Percentiles rank a stretch among this genome's conserved stretches.
phyloP scores from a whole-genome alignment of 2,113 vertebrate genomes.

The Rhadina sibilatrix region DNA sequence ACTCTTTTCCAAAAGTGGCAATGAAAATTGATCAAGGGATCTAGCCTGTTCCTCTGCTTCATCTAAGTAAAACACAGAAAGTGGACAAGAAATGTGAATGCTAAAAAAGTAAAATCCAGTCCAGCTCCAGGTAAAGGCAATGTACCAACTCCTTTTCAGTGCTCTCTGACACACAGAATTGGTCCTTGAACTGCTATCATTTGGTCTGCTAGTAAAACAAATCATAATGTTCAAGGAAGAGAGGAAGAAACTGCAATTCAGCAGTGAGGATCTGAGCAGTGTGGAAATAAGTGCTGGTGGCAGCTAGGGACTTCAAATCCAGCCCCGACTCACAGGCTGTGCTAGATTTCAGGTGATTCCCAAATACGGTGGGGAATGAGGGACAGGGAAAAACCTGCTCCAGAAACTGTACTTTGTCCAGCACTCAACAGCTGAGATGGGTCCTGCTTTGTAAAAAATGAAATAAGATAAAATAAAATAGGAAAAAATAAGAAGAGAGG shows the following conservation, averaged over 20 bases:
- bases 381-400: not conserved
- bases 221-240: not conserved
- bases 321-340: not conserved
- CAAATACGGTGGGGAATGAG: not conserved
- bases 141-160: not conserved
- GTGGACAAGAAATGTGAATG: not conserved
- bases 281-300: not conserved
- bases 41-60: not conserved
- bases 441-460: not conserved
- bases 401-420: not conserved
- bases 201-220: not conserved
- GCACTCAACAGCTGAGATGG: not conserved
- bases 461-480: not conserved
- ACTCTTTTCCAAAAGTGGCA: not conserved
- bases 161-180: not conserved
- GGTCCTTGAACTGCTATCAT: not conserved
- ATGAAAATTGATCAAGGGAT: not conserved
- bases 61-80: not conserved
- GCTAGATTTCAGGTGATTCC: not conserved
- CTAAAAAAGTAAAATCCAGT: not conserved
- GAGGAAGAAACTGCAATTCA: not conserved
- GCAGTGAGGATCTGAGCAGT: not conserved
- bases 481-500: fast-evolving
- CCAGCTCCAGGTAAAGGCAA: not conserved
- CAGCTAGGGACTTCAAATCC: not conserved